Evolutionary conservation across 2,888 invertebrate genomes (phyloP), one percentile per base, ranked within the genome.

Genomic region (Erebia aethiops): DNA sequence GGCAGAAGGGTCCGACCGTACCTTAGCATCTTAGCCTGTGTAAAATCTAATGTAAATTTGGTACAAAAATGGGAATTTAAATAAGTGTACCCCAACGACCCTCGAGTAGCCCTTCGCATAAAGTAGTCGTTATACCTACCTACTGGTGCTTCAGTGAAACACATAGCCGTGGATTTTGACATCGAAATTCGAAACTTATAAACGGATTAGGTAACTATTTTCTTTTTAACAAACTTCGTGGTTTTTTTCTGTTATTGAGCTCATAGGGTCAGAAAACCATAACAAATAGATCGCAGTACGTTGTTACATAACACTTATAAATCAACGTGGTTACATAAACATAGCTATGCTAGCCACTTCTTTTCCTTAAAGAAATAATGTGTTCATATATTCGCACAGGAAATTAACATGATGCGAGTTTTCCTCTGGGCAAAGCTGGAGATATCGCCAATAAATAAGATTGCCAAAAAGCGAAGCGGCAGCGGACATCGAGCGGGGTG

Each of bases 1-100:
- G 86, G 87, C 82, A 89, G 87, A 88, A 91, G 90, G 91, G 92
- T 89, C 89, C 81, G 81, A 82, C 81, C 82, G 84, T 88, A 88
- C 87, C 87, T 87, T 86, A 82, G 85, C 87, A 86, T 91, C 90
- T 91, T 84, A 83, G 83, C 87, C 82, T 86, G 83, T 86, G 83
- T 87, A 84, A 87, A 89, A 88, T 89, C 84, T 88, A 89, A 93
- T 92, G 92, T 92, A 92, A 92, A 92, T 92, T 91, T 88, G 84
- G 83, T 88, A 91, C 86, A 91, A 89, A 91, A 93, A 92, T 88
- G 87, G 87, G 89, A 89, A 92, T 93, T 92, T 92, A 92, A 93
- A 92, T 92, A 91, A 92, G 89, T 90, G 89, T 83, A 88, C 87
- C 87, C 86, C 84, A 78, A 79, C 75, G 73, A 76, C 72, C 74